These are phyloP conservation scores for Spea hammondii DNA, from an alignment of 2,797 vertebrate genomes.

Conservation along the genomic window DNA sequence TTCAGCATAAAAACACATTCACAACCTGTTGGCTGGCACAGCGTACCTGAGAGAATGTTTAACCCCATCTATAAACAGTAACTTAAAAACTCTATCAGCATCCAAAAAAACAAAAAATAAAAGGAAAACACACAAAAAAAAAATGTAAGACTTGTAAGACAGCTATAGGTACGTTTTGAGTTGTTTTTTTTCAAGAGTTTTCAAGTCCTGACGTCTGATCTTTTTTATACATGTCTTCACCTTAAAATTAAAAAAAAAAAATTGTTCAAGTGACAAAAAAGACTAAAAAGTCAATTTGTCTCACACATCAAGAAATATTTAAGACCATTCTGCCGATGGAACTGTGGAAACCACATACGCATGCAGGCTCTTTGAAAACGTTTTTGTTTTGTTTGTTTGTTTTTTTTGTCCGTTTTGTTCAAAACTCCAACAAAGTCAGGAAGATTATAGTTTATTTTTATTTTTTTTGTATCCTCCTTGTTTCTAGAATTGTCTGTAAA, in stretches of 20 bases:
- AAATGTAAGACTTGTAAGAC: constrained; percentile 86
- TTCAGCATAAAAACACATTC: constrained; percentile 98
- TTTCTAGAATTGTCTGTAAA: constrained; percentile 51
- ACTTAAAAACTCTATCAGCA: constrained; percentile 87
- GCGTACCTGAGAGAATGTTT: constrained; percentile 99
- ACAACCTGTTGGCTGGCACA: constrained; percentile 99
- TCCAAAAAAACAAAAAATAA: constrained; percentile 72
- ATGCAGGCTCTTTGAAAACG: constrained; percentile 92
- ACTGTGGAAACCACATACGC: constrained; percentile 89
- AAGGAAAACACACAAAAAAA: constrained; percentile 72
- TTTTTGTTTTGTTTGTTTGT: background rate
- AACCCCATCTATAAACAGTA: constrained; percentile 93
- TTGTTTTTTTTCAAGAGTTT: constrained; percentile 65
- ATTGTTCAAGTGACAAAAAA: constrained; percentile 71
- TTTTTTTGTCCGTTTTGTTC: constrained; percentile 61
- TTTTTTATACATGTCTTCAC: constrained; percentile 88
- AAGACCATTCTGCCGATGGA: constrained; percentile 98
- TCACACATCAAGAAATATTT: constrained; percentile 96
- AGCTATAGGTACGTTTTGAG: constrained; percentile 79
- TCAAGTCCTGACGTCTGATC: constrained; percentile 92
- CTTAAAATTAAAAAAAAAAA: constrained; percentile 75
- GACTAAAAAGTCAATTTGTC: constrained; percentile 86
- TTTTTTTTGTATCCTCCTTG: constrained; percentile 57
- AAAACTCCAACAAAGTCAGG: constrained; percentile 64
- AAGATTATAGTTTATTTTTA: constrained; percentile 64